These are phyloP conservation scores for Saccostrea glomerata DNA, from an alignment of 1,140 invertebrate species.

Conservation along the genomic window DNA sequence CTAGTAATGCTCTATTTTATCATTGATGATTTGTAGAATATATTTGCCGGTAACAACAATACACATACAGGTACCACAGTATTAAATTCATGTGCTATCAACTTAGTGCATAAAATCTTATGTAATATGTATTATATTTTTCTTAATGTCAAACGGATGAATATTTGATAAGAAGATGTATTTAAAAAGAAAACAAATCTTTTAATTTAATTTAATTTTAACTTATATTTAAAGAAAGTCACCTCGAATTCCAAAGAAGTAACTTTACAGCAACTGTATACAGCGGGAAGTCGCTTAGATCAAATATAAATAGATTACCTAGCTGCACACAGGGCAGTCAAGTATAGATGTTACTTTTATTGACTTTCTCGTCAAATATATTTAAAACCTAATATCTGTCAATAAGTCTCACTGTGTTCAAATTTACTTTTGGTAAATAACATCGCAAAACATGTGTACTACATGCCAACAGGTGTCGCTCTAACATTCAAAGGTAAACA, in stretches of 20 bases:
- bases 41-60: too few species aligned
- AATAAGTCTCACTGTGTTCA: constrained; percentile 27
- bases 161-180: too few species aligned
- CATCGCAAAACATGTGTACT: background rate
- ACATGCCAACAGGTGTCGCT: background rate
- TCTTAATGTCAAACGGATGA: too few species aligned
- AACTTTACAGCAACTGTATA: background rate
- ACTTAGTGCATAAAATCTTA: too few species aligned
- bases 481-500: background rate
- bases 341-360: constrained; percentile 5
- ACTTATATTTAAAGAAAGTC: background rate
- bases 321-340: constrained; percentile 7
- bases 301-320: constrained; percentile 14
- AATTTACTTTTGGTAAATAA: constrained; percentile 16
- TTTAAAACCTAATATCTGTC: constrained; percentile 1
- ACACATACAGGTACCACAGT: too few species aligned
- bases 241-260: background rate
- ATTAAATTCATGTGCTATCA: too few species aligned
- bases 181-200: too few species aligned
- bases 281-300: constrained; percentile 22
- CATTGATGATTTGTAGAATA: too few species aligned
- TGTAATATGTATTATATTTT: too few species aligned
- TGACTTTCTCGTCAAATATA: constrained; percentile 20
- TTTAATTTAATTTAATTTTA: too few species aligned
- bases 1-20: too few species aligned